A percentile compares a stretch with the other conserved stretches of the same genome.
Evolutionary conservation across 2,888 invertebrate genomes (phyloP).

Genomic region (Lutraria lutraria): DNA sequence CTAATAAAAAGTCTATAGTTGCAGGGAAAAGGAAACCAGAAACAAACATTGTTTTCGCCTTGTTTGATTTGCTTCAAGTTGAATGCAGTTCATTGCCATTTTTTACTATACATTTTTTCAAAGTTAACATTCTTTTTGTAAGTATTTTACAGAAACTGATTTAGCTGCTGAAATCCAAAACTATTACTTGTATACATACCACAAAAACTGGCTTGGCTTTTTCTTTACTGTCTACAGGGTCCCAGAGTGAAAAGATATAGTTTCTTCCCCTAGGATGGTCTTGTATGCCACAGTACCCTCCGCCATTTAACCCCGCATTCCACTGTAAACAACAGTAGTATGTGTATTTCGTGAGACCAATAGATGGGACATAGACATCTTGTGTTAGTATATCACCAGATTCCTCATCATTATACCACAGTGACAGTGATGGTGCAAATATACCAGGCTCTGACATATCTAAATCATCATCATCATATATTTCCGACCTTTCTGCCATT

Average conservation of each 20-base stretch:
- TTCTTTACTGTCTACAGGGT: slow-evolving; percentile 62
- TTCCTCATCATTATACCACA: slow-evolving; percentile 68
- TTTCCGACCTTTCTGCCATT: slow-evolving; percentile 26
- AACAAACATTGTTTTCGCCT: too few relatives aligned
- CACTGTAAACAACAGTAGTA: slow-evolving; percentile 76
- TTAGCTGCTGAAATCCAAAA: too few relatives aligned
- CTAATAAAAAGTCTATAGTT: too few relatives aligned
- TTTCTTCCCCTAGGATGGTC: slow-evolving; percentile 72
- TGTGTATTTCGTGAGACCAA: slow-evolving; percentile 69
- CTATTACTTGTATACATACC: slow-evolving; percentile 41
- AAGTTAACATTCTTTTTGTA: too few relatives aligned
- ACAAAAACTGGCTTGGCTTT: slow-evolving; percentile 60
- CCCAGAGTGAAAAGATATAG: slow-evolving; percentile 77
- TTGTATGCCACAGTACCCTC: slow-evolving; percentile 78
- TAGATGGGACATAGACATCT: slow-evolving; percentile 72
- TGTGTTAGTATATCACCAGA: slow-evolving; percentile 74
- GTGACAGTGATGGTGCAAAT: slow-evolving; percentile 73
- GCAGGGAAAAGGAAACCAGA: too few relatives aligned
- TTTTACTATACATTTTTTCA: too few relatives aligned
- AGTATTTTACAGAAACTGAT: too few relatives aligned
- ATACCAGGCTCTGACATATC: slow-evolving; percentile 36
- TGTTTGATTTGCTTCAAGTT: too few relatives aligned
- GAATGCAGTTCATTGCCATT: too few relatives aligned
- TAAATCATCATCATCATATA: background rate
- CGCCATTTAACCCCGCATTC: slow-evolving; percentile 74